A percentile compares a stretch with the other conserved stretches of the same genome.
Conservation (phyloP, 1,140 invertebrate genomes). For the Microplitis demolitor region DNA sequence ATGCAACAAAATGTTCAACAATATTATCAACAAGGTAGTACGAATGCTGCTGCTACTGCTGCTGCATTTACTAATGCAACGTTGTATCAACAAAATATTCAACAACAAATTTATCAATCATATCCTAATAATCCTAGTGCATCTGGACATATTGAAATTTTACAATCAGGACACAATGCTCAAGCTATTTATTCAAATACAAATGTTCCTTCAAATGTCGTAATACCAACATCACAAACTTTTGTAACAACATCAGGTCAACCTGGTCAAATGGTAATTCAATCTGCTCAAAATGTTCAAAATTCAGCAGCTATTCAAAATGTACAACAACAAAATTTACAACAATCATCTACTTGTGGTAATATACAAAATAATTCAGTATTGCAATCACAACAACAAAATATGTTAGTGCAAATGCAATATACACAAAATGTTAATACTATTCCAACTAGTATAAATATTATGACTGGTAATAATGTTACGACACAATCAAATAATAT, state of each 20-base stretch:
- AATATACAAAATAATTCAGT: conserved; percentile 43
- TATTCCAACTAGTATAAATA: conserved; percentile 40
- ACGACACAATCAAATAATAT: conserved; percentile 37
- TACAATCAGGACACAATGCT: conserved; percentile 42
- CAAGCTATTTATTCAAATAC: conserved; percentile 51
- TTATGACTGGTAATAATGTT: conserved; percentile 36
- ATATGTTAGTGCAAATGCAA: conserved; percentile 51
- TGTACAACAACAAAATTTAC: conserved; percentile 30
- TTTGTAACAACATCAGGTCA: conserved; percentile 45
- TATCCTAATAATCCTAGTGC: conserved; percentile 46
- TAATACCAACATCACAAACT: conserved; percentile 43
- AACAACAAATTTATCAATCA: conserved; percentile 53
- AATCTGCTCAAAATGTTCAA: conserved; percentile 46
- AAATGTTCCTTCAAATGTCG: conserved; percentile 37
- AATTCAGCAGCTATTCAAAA: conserved; percentile 43
- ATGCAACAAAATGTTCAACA: conserved; percentile 41
- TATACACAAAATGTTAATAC: conserved; percentile 42
- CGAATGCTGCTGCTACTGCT: conserved; percentile 38
- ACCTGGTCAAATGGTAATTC: conserved; percentile 45
- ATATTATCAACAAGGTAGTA: conserved; percentile 36
- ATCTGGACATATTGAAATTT: conserved; percentile 48
- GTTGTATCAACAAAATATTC: conserved; percentile 54
- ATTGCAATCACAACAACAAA: conserved; percentile 48
- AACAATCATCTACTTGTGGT: conserved; percentile 38
- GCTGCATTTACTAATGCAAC: conserved; percentile 32